Evolutionary conservation across 2,888 invertebrate species (phyloP), one percentile per base, ranked within the genome.

Genomic region (Tipula lateralis): DNA sequence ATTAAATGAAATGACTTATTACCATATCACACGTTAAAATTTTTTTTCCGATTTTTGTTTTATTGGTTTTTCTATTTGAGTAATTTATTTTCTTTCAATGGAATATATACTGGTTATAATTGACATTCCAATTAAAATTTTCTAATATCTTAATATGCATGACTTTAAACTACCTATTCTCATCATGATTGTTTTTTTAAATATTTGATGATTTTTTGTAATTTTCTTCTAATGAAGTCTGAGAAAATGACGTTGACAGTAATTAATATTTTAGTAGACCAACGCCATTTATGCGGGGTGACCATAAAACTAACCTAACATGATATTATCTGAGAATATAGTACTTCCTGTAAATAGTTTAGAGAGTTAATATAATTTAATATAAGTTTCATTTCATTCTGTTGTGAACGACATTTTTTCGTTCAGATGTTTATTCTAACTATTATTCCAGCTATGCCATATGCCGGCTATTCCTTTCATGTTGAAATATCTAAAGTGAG

Each of bases 1-100:
- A 66, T 66, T 66, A 66, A 66, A 66, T 66, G 66, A 24, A 66
- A 66, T 66, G 66, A 66, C 66, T 66, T 66, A 66, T 66, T 66
- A 66, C 66, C 66, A 66, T 66, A 66, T 66, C 66, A 66, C 66
- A 66, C 24, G 66, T 9, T 24, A 24, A 66, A 66, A 66, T 4
- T 44, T 44, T 7, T 2, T 66, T 24, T 24, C 24, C 66, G 24
- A 24, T 24, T 66, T 66, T 66, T 66, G 6, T 24, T 66, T 66
- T 66, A 7, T 24, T 66, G 24, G 19, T 66, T 2, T 66, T 66
- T 66, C 24, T 66, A 24, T 24, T 6, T 66, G 66, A 44, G 44
- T 66, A 50, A 50, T 66, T 66, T 66, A 24, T 66, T 66, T 50
- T 50, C 16, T 50, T 50, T 66, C 24, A 66, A 66, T 66, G 66